Evolutionary conservation across 2,113 vertebrate species (phyloP).

Genomic region (Semicossyphus pulcher): DNA sequence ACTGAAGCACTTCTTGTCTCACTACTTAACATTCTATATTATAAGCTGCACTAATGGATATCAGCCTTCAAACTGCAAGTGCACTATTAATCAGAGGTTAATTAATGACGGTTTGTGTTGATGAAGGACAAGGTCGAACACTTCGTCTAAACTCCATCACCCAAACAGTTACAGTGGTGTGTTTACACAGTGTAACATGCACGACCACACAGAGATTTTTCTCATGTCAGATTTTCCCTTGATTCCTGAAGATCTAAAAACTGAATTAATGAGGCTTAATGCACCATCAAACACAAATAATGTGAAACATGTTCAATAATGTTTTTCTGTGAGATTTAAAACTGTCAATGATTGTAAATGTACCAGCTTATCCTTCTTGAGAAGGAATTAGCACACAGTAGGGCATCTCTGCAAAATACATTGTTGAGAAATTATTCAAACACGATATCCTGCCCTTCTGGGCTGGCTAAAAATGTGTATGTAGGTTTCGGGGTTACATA

Average conservation of each 20-base stretch:
- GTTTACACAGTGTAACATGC: neutral
- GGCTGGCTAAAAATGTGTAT: neutral
- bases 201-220: neutral
- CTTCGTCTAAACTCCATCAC: too few species aligned
- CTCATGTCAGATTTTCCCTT: neutral
- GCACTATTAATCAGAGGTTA: conserved; percentile 17
- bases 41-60: conserved; percentile 14
- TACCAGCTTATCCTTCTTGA: conserved; percentile 13
- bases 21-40: neutral
- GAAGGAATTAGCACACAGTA: conserved; percentile 8
- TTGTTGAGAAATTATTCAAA: too few species aligned
- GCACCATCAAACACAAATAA: neutral
- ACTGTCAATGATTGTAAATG: conserved; percentile 7
- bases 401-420: conserved; percentile 39
- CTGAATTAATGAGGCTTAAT: conserved; percentile 3
- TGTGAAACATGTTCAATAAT: conserved; percentile 6
- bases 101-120: neutral
- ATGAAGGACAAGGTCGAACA: neutral
- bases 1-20: conserved; percentile 8
- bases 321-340: conserved; percentile 5
- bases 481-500: neutral
- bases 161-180: neutral
- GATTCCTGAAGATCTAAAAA: neutral
- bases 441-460: conserved; percentile 26
- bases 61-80: too few species aligned